Base-by-base conservation (phyloP, 2,888 invertebrate genomes). In the Liodrosophila aerea region DNA sequence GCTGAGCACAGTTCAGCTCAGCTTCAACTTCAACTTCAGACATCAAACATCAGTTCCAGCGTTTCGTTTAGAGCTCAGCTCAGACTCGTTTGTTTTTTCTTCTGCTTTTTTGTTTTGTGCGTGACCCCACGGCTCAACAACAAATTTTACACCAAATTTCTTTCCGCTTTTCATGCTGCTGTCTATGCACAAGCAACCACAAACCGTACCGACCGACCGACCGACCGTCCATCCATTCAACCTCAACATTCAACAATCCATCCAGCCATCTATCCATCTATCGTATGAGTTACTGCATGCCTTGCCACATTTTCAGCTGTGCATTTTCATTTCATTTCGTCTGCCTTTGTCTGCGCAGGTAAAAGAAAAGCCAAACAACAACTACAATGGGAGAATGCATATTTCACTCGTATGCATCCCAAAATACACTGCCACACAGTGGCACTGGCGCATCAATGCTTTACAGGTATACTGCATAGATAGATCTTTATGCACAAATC, bases 131-230 rank as follows among this genome's bases (percentile, higher is more conserved):
- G 57, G 57, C 56, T 43, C 46, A 36, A 43, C 46, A 57, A 76
- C 72, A 74, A 76, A 80, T 80, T 76, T 64, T 64, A 76, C 72
- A 76, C 76, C 70, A 67, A 59, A 76, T 62, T 82, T 81, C 67
- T 60, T 72, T 72, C 61, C 64, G 61, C 78, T 61, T 63, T 75
- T 62, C n/a, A 47, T n/a, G n/a, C n/a, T n/a, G 36, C 53, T 51
- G 49, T 57, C 53, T 40, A 45, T 44, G 16, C 43, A 50, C 11
- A n/a, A 5, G 22, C 22, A 22, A 22, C 22, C 22, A 22, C 22
- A 22, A 22, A 22, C 22, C 22, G 22, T 22, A 22, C 18, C 58
- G 53, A 15, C 53, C 44, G 60, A 37, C 31, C 47, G 29, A 46
- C 44, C 46, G 58, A 30, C 46, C 44, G 49, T 53, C 51, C 56